Percentiles rank a stretch among this genome's conserved stretches.
Conservation (phyloP, 1,140 invertebrate genomes). For the Maconellicoccus hirsutus region DNA sequence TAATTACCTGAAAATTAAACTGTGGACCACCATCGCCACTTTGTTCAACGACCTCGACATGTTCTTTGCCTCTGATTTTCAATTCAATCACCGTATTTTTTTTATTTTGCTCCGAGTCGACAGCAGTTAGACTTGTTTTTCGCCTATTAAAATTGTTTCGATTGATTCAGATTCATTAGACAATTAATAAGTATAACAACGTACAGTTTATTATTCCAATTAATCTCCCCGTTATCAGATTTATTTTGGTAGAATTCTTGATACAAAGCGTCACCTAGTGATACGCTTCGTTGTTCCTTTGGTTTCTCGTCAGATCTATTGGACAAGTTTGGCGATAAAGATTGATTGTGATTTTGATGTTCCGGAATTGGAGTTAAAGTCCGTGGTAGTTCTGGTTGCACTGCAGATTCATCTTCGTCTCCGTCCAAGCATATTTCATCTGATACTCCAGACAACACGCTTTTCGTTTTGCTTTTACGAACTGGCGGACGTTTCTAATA, state of each 20-base stretch:
- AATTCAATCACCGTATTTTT: not conserved
- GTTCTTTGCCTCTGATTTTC: not conserved
- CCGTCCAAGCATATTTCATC: not conserved
- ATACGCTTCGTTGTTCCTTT: not conserved
- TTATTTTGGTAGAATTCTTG: not conserved
- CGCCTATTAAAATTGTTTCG: not conserved
- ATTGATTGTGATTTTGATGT: not conserved
- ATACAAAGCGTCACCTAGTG: not conserved
- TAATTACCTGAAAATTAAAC: slow-evolving; percentile 8
- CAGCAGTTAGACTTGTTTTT: not conserved
- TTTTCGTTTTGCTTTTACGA: not conserved
- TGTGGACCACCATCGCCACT: not conserved
- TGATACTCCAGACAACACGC: not conserved
- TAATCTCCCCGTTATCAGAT: not conserved
- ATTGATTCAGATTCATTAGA: not conserved
- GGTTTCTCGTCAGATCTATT: not conserved
- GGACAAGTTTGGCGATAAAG: not conserved
- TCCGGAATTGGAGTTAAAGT: not conserved
- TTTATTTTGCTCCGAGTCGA: not conserved
- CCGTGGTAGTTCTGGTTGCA: not conserved
- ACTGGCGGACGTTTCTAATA: not conserved
- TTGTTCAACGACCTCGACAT: slow-evolving; percentile 5
- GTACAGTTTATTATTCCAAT: not conserved
- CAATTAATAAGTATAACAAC: not conserved
- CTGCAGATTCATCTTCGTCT: not conserved